Evolutionary conservation across 30 jellyfish, hydroid and myxozoan genomes (phyloP).

Genomic region (Calvadosia cruxmelitensis): DNA sequence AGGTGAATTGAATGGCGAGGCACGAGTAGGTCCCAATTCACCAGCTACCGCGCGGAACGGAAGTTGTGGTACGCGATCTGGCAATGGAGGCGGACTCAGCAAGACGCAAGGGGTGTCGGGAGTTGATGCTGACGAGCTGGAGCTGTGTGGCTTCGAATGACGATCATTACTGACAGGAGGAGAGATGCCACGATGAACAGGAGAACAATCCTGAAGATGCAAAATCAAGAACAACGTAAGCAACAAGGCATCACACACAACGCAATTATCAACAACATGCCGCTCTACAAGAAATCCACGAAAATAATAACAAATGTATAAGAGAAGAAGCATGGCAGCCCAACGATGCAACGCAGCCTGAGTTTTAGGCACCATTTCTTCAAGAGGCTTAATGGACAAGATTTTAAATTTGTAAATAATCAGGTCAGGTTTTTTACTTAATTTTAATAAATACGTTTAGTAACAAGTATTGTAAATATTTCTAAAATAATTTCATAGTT

Average conservation of each 20-base stretch:
- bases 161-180: not conserved
- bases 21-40: not conserved
- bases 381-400: too few relatives aligned
- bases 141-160: not conserved
- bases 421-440: too few relatives aligned
- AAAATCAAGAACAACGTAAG: not conserved
- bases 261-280: too few relatives aligned
- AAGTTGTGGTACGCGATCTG: constrained; percentile 44
- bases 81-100: constrained; percentile 81
- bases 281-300: too few relatives aligned
- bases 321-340: too few relatives aligned
- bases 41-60: constrained; percentile 12
- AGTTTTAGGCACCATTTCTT: too few relatives aligned
- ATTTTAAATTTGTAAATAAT: too few relatives aligned
- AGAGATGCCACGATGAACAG: not conserved
- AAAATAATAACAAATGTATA: too few relatives aligned
- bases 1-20: constrained; percentile 79
- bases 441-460: too few relatives aligned
- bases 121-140: constrained; percentile 3
- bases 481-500: too few relatives aligned
- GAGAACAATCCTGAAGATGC: not conserved
- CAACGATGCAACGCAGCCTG: too few relatives aligned
- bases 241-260: not conserved
- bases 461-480: too few relatives aligned
- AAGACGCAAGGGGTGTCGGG: constrained; percentile 46